Percentiles rank a stretch among this genome's conserved stretches.
These are phyloP conservation scores for Bradypodion ventrale DNA, from an alignment of 2,797 vertebrate genomes.

Conservation along the genomic window DNA sequence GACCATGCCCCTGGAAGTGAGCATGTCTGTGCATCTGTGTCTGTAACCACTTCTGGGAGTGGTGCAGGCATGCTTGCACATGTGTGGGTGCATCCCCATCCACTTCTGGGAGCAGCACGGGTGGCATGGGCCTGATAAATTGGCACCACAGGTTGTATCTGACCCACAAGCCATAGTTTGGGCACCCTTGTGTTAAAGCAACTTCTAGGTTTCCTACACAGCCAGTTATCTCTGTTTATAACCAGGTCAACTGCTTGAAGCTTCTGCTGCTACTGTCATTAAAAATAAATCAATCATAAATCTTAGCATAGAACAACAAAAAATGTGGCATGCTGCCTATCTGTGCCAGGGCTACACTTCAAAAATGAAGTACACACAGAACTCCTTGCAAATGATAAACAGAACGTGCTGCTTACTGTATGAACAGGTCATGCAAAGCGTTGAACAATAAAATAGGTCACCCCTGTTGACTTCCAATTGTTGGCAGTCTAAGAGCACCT, in stretches of 20 bases:
- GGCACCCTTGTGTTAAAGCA: too few species aligned
- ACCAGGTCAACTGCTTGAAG: not conserved
- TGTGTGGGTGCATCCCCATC: too few species aligned
- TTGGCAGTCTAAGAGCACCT: not conserved
- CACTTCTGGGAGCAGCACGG: too few species aligned
- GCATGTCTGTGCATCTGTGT: too few species aligned
- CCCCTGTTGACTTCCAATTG: not conserved
- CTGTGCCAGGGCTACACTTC: not conserved
- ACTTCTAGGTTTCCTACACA: not conserved
- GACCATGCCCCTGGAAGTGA: too few species aligned
- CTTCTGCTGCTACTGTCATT: not conserved
- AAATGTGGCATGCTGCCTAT: not conserved
- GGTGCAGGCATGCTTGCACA: too few species aligned
- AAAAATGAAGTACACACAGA: not conserved
- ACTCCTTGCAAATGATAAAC: not conserved
- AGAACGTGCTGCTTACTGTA: not conserved
- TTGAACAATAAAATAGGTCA: constrained; percentile 18
- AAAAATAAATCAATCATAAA: not conserved
- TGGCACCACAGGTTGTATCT: too few species aligned
- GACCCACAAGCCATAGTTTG: too few species aligned
- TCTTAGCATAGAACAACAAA: not conserved
- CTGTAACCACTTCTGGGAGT: too few species aligned
- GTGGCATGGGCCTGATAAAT: too few species aligned
- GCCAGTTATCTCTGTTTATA: not conserved
- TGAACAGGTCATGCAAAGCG: not conserved